Conservation (phyloP, 2,113 vertebrate genomes). For the Ceyx cyanopectus region DNA sequence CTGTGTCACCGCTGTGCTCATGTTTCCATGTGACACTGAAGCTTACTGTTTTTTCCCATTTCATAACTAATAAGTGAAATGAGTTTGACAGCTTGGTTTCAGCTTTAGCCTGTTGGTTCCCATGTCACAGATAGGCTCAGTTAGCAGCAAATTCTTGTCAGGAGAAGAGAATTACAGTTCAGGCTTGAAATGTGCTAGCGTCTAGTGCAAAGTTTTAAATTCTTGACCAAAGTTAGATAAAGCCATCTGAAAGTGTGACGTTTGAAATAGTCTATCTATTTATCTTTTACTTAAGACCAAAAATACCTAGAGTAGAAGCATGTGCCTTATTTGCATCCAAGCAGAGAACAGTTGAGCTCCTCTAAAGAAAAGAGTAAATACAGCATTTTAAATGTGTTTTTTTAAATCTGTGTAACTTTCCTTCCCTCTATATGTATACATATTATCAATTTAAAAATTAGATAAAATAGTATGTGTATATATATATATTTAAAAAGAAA, state of each 20-base stretch:
- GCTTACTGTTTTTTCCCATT: conserved; percentile 5
- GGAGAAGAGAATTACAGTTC: conserved; percentile 22
- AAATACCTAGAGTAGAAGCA: conserved; percentile 50
- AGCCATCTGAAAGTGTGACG: not conserved
- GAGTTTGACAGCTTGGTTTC: conserved; percentile 31
- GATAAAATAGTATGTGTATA: not conserved
- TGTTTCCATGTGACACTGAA: conserved; percentile 20
- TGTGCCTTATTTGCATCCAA: not conserved
- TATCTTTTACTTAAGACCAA: conserved; percentile 33
- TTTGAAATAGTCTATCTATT: conserved; percentile 1
- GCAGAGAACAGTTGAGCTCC: conserved; percentile 16
- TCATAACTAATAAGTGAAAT: conserved; percentile 36
- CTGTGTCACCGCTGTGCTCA: not conserved
- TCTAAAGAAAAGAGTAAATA: not conserved
- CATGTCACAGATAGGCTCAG: conserved; percentile 7
- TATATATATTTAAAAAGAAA: not conserved
- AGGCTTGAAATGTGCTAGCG: not conserved
- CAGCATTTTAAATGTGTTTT: not conserved
- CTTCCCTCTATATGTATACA: not conserved
- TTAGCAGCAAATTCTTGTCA: conserved; percentile 47
- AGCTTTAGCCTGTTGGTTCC: conserved; percentile 23
- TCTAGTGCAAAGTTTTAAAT: conserved; percentile 18
- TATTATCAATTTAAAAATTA: not conserved
- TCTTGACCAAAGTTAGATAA: conserved; percentile 61
- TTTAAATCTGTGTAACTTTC: not conserved